phyloP scores from a whole-genome alignment of 2,888 invertebrate genomes.

The Lucinisca nassula region DNA sequence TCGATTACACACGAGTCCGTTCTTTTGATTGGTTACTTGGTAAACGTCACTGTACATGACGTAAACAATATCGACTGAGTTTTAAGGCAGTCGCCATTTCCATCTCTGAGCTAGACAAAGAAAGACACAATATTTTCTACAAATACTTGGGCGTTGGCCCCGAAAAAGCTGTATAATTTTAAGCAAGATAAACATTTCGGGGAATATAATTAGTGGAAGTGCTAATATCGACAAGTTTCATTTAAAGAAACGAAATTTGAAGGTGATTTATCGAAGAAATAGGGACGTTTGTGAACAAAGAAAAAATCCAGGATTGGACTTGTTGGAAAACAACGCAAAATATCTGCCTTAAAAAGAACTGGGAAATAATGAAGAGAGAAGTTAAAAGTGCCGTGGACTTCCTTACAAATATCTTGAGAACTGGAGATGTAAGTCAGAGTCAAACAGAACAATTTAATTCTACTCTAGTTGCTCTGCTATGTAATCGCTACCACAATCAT shows the following conservation, averaged over 20 bases:
- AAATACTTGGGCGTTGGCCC: conserved; percentile 36
- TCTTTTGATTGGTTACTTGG: conserved; percentile 55
- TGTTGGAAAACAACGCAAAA: conserved; percentile 9
- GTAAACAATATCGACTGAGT: conserved; percentile 57
- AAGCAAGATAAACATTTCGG: no score
- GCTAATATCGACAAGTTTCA: no score
- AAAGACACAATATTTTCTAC: conserved; percentile 40
- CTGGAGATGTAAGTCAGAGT: conserved; percentile 70
- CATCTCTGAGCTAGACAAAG: conserved; percentile 30
- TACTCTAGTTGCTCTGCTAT: conserved; percentile 75
- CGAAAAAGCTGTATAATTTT: background rate
- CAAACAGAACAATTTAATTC: conserved; percentile 74
- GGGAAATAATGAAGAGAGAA: conserved; percentile 84
- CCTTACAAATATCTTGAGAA: conserved; percentile 77
- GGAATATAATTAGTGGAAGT: background rate
- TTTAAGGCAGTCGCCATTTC: conserved; percentile 55
- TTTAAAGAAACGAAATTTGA: background rate
- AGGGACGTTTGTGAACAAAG: conserved; percentile 6
- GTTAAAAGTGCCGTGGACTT: conserved; percentile 84
- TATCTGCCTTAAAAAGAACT: conserved; percentile 31
- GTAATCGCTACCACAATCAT: conserved; percentile 90
- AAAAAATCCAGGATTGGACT: conserved; percentile 18
- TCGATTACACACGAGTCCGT: conserved; percentile 32
- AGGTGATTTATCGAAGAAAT: background rate
- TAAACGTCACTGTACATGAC: conserved; percentile 59